Base-by-base conservation (phyloP, 1,140 invertebrate genomes). In the Sesamia nonagrioides region DNA sequence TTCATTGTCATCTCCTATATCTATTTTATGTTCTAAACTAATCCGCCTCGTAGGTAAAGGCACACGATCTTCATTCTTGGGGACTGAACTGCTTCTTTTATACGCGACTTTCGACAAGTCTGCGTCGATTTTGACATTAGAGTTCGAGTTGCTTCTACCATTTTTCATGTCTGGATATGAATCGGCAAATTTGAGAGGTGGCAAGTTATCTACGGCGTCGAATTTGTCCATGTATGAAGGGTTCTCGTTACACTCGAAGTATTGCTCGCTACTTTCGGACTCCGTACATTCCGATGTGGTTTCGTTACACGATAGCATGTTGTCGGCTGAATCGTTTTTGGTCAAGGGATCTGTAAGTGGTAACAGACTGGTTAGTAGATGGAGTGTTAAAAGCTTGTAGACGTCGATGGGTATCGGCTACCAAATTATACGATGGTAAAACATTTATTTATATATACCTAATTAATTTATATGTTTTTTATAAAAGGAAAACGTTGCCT, bases 201-300 rank as follows among this genome's bases (percentile, higher is more conserved):
- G 86, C 54, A 92, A 37, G 63, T 77, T 90, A 42, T 94, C 92
- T 58, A 91, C 66, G 33, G 87, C 84, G 40, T 95, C 92, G 7
- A 92, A 52, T 83, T 89, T 90, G 1, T 95, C 94, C 21, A 90
- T 83, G 60, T 84, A 94, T 11, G 87, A 77, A 35, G 86, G 80
- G 75, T 90, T 92, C 40, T 95, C 95, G 50, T 87, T 95, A 73
- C 95, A 95, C 87, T 95, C 95, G 75, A 90, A 95, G 77, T 89
- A 95, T 61, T 95, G 95, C 79, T 95, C 94, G 73, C 95, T 95
- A 77, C 94, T 95, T 83, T 95, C 95, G 0, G 95, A 95, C 83
- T 95, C 95, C 8, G 95, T 95, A 69, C 94, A 95, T 85, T 95
- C 95, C 6, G 95, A 95, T 58, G 94, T 93, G 17, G 95, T 95